Base-by-base conservation (phyloP, 2,888 invertebrate species). In the Epicampocera succincta region DNA sequence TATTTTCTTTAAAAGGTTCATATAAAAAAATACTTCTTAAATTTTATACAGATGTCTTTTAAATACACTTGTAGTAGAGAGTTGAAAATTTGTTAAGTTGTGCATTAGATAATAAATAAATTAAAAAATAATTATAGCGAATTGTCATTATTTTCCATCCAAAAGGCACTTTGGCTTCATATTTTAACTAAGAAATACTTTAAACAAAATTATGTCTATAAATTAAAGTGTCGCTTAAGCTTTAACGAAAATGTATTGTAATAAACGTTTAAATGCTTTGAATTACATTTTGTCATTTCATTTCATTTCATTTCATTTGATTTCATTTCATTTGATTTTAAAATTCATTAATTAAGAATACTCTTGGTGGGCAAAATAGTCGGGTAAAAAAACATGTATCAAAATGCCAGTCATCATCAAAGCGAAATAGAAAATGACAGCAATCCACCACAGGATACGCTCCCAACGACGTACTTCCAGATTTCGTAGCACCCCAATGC, bases 401-500 rank as follows among this genome's bases (percentile, higher is more conserved):
- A 95, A 90, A 58, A 96, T 93, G 0, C 95, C 95, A 5, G 93
- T 93, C 13, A 93, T 90, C 94, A 96, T 95, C 0, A 97, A 92
- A 0, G 93, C 90, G 75, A 93, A 92, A 87, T 95, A 96, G 0
- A 94, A 87, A 0, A 95, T 91, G 12, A 97, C 93, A 19, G 96
- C 95, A 84, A 94, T 92, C 96, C 96, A 96, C 95, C 96, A 96
- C 0, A 97, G 88, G 0, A 94, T 92, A 84, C 93, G 94, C 91
- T 97, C 97, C 95, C 96, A 97, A 74, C 93, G 93, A 66, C 94
- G 93, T 83, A 95, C 94, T 88, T 95, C 94, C 8, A 97, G 92
- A 91, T 97, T 97, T 21, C 96, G 93, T n/a, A 97, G 92, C 0
- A 96, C 94, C 11, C 96, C 95, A 80, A 97, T 95, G 17, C 97